phyloP scores from a whole-genome alignment of 1,140 invertebrate species.

The Amphibalanus amphitrite region DNA sequence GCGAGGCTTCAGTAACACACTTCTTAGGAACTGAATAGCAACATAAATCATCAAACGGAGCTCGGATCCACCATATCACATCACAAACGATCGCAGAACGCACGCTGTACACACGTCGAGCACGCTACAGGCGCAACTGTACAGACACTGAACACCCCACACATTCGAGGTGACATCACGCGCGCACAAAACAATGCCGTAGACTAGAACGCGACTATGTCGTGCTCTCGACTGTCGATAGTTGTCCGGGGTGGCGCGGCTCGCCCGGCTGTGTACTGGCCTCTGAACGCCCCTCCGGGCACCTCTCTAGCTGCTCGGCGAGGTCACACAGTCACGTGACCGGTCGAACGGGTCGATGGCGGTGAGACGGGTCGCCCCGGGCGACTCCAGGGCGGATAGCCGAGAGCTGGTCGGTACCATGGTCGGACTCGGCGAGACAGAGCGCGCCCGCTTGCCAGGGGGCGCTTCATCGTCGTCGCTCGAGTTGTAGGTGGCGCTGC shows the following conservation, averaged over 20 bases:
- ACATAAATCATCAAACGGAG: background rate
- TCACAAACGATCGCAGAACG: background rate
- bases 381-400: background rate
- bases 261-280: too few species aligned
- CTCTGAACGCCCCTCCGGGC: too few species aligned
- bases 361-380: too few species aligned
- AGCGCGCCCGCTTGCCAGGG: background rate
- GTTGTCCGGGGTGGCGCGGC: background rate
- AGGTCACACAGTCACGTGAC: background rate
- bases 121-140: background rate
- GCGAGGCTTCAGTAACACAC: background rate
- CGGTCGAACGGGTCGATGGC: background rate
- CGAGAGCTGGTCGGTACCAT: background rate
- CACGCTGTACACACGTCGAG: background rate
- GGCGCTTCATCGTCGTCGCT: constrained; percentile 12
- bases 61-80: background rate
- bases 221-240: too few species aligned
- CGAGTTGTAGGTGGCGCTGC: constrained; percentile 14
- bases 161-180: background rate
- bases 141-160: background rate
- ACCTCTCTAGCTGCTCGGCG: background rate
- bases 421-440: background rate
- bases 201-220: background rate
- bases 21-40: background rate
- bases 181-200: background rate